Evolutionary conservation across 23 tunicate species (phyloP), one percentile per base, ranked within the genome.

Genomic region (Corella eumyota): DNA sequence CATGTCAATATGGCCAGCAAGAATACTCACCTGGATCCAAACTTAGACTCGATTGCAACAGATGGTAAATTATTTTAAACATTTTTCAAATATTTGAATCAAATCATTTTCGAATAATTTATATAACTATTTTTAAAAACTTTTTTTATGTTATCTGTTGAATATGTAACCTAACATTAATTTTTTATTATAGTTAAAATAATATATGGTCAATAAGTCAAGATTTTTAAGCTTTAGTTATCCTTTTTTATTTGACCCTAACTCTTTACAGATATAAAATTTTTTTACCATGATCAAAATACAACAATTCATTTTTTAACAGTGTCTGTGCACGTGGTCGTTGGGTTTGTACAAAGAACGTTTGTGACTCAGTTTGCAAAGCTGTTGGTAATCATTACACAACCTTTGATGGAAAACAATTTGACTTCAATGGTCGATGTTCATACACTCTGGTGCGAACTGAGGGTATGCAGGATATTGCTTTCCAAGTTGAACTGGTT

Each of bases 301-400:
- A n/a, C 20, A n/a, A n/a, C 6, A 19, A 51, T 51, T 6, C 15
- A 34, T 36, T 22, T 4, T 3, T 68, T 60, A 65, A n/a, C 67
- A 88, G 96, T 36, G 85, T 88, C 15, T 88, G 96, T 36, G 81
- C 96, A n/a, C 70, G 77, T 13, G 96, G 96, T 13, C 78, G 77
- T 33, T 88, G 96, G 96, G 77, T 73, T 17, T 88, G 96, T 64
- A 88, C 96, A 4, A 88, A 78, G 68, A 88, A 78, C 61, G 77
- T 78, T 32, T 88, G 96, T 60, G 96, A 88, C 55, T 69, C 96
- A 25, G 96, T 88, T 31, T 88, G 96, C 66, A 88, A 88, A 50
- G 73, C 96, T 5, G 81, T 88, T 4, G 96, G 88, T 30, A 83
- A 78, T 51, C 96, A 88, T 63, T 88, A 52, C 69, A 83, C 87